A percentile compares a stretch with the other conserved stretches of the same genome.
These are phyloP conservation scores for Chalcis sispes DNA, from an alignment of 2,888 invertebrate species.

Conservation along the genomic window DNA sequence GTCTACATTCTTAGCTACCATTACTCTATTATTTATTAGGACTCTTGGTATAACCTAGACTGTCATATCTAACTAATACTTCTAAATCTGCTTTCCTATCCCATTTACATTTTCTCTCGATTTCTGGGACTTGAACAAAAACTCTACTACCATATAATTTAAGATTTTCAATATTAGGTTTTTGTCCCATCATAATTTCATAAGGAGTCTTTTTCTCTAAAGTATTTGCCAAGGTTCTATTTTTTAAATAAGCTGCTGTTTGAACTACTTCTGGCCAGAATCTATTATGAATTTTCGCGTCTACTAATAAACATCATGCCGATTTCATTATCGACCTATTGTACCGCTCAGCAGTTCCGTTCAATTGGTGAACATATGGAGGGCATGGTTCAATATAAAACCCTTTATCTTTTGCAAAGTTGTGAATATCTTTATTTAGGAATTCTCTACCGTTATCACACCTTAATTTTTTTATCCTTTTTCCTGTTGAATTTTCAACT, in stretches of 20 bases:
- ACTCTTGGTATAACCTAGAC: conserved; percentile 60
- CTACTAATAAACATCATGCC: not conserved
- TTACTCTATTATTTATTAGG: conserved; percentile 9
- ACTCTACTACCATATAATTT: conserved; percentile 56
- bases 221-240: no score
- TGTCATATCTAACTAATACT: conserved; percentile 63
- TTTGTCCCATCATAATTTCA: conserved; percentile 60
- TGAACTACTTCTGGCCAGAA: conserved; percentile 21
- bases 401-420: not conserved
- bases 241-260: no score
- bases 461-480: conserved; percentile 2
- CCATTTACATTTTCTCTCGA: conserved; percentile 62
- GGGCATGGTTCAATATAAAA: not conserved
- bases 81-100: conserved; percentile 60
- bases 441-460: conserved; percentile 13
- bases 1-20: conserved; percentile 11
- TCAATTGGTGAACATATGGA: not conserved
- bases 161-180: conserved; percentile 62
- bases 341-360: conserved; percentile 7
- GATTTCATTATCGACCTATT: conserved; percentile 9
- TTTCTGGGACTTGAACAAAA: conserved; percentile 63
- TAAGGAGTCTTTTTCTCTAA: not conserved
- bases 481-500: conserved; percentile 6
- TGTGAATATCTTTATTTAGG: not conserved
- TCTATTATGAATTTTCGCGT: not conserved